These are phyloP conservation scores for Cathartes aura DNA, from an alignment of 2,113 vertebrate genomes.

Conservation along the genomic window DNA sequence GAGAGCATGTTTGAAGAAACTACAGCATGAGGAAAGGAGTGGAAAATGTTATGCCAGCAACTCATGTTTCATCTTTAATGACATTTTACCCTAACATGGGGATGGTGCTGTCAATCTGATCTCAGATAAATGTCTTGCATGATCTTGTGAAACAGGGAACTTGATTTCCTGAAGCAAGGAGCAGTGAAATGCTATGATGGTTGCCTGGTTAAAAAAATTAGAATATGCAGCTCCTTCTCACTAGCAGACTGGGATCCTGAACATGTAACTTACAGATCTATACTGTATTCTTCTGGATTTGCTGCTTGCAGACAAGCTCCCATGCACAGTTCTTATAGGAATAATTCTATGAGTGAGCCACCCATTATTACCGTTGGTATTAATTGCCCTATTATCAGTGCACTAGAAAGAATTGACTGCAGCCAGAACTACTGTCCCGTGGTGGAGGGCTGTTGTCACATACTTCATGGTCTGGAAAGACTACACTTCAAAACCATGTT, in stretches of 20 bases:
- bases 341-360: not conserved
- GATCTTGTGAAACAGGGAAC: not conserved
- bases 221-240: not conserved
- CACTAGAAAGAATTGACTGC: not conserved
- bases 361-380: not conserved
- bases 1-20: not conserved
- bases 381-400: not conserved
- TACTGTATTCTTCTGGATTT: not conserved
- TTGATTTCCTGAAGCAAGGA: not conserved
- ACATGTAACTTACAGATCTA: not conserved
- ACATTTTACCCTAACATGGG: not conserved
- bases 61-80: not conserved
- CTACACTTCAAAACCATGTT: not conserved
- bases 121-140: not conserved
- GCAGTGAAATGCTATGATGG: not conserved
- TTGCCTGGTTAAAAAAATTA: not conserved
- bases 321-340: not conserved
- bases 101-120: not conserved
- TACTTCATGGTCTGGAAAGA: not conserved
- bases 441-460: not conserved
- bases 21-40: not conserved
- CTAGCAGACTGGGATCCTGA: not conserved
- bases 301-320: not conserved
- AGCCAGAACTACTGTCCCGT: rapidly evolving
- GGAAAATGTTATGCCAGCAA: not conserved